Base-by-base conservation (phyloP, 2,888 invertebrate genomes). In the Alloscopus bannaensis region DNA sequence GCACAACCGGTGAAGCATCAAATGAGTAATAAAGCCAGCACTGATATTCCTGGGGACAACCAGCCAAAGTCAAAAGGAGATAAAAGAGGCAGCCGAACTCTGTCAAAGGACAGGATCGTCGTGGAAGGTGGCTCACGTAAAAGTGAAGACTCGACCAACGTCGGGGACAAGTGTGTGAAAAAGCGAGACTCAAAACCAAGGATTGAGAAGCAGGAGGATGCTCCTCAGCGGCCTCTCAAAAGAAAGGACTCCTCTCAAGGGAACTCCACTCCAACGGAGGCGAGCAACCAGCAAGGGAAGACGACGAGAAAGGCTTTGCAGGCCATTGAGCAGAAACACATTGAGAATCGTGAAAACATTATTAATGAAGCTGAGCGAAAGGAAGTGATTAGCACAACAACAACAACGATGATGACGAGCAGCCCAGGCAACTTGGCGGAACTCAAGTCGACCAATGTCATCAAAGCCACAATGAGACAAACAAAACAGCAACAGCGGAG, bases 181-280 rank as follows among this genome's bases (percentile, higher is more conserved):
- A 71, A 66, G 20, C 55, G 79, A 3, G 50, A 62, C 16, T 79
- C 79, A 2, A 20, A 42, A 0, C 18, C 26, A 16, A 59, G 52
- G 52, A 36, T 79, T 20, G 79, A 78, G 4, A 69, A 40, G 20
- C 62, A 68, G 26, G 52, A 60, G 20, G 70, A 78, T 22, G 20
- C 31, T 26, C 1, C 36, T 11, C 71, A 72, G 26, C n/a, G n/a
- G n/a, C n/a, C n/a, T n/a, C 45, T 71, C 11, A 71, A 66, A 26
- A 22, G 79, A 3, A 79, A 65, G 16, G 79, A 79, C 66, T 79
- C 79, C 0, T n/a, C n/a, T n/a, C 71, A 72, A 2, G 79, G 72
- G 42, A 79, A 60, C 26, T 36, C 50, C 16, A 11, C 65, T n/a
- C 57, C 59, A 2, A 50, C n/a, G n/a, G n/a, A n/a, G 60, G 0